Base-by-base conservation (phyloP, 2,888 invertebrate genomes). In the Magallana nippona region DNA sequence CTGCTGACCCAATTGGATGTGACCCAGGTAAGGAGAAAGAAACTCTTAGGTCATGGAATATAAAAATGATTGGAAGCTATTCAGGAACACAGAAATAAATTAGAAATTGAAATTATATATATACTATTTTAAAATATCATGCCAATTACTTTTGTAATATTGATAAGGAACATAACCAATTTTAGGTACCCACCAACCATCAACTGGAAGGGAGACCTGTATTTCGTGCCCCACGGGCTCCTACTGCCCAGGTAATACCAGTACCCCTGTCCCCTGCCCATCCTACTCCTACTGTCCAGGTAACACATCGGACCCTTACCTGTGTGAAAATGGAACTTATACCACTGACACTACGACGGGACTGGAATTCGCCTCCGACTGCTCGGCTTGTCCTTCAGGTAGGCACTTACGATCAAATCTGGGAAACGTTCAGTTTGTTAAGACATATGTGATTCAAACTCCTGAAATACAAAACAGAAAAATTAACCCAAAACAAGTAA, bases 291-390 rank as follows among this genome's bases (percentile, higher is more conserved):
- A 90, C 89, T 93, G 93, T 86, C 92, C 92, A 1, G 87, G 87
- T 15, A 91, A 91, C 11, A 91, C 92, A 0, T 87, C 88, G 0
- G 86, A 89, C 10, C 93, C 93, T 1, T 86, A 89, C 10, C 87
- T 91, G 56, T 93, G 93, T 87, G 90, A 88, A 0, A 91, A 93
- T 79, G 93, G 93, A 57, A 92, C 92, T 0, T 93, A 90, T 88
- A 93, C 93, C 10, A 84, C 86, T 11, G 77, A 44, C 78, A 82
- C 77, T 10, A 89, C 89, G 19, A 86, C 88, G 1, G 90, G 91
- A 2, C 86, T 92, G 10, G 87, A 87, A 55, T 84, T 85, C 19
- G 86, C 88, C 71, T 71, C 71, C 10, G 79, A 80, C 58, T 80
- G 79, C 27, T 80, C 79, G 13, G 57, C 57, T n/a, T 80, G 81